Evolutionary conservation across 92 coral and sea anemone species (phyloP).

Genomic region (Phymanthus crucifer): DNA sequence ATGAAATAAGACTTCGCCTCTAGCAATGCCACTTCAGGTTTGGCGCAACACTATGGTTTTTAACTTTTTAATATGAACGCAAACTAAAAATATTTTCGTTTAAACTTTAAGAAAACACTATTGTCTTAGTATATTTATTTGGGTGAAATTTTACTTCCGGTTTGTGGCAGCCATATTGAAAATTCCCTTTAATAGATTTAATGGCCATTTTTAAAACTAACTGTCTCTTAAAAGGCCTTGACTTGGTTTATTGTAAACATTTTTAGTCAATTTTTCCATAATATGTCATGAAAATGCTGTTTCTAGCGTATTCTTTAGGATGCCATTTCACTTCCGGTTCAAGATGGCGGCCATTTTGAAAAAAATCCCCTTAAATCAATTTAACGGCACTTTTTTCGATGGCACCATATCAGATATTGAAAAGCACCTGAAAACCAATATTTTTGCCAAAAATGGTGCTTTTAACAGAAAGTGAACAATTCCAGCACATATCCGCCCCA

Average conservation of each 20-base stretch:
- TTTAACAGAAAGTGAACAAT: slow-evolving; percentile 54
- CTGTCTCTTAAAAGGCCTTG: no score
- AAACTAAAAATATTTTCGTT: no score
- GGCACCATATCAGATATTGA: slow-evolving; percentile 54
- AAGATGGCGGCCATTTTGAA: slow-evolving; percentile 41
- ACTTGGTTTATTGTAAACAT: no score
- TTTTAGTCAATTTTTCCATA: no score
- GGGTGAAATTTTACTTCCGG: slow-evolving; percentile 36
- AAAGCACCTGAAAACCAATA: slow-evolving; percentile 28
- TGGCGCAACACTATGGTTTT: no score
- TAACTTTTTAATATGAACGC: no score
- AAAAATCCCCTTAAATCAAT: slow-evolving; percentile 28
- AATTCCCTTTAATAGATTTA: slow-evolving; percentile 20
- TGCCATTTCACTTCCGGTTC: slow-evolving; percentile 34
- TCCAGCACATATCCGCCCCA: slow-evolving; percentile 7
- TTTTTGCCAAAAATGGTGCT: slow-evolving; percentile 38
- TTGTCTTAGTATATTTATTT: slow-evolving; percentile 6
- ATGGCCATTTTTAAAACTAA: slow-evolving; percentile 7
- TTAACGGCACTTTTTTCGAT: slow-evolving; percentile 14
- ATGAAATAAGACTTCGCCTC: no score
- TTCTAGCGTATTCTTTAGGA: background rate
- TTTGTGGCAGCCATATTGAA: slow-evolving; percentile 39
- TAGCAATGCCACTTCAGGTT: no score
- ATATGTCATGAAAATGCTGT: no score
- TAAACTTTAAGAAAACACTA: no score